phyloP scores from a whole-genome alignment of 2,888 invertebrate genomes.

The Ganaspis brasiliensis region DNA sequence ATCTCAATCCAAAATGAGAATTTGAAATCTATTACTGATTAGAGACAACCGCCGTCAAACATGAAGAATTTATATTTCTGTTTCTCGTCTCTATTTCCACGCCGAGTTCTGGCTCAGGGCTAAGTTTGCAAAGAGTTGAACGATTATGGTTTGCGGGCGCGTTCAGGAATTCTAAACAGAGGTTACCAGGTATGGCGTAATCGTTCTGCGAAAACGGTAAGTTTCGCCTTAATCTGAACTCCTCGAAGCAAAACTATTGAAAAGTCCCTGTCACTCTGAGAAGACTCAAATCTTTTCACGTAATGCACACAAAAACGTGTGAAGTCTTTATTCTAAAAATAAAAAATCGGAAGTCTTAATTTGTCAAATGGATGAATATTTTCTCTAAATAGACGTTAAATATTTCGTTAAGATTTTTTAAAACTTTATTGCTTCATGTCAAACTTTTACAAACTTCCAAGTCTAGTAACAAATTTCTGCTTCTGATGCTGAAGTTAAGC shows the following conservation, averaged over 20 bases:
- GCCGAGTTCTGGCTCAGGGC: constrained; percentile 15
- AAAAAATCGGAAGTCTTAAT: too few species aligned
- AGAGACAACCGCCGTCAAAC: too few species aligned
- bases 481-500: too few species aligned
- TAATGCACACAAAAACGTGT: too few species aligned
- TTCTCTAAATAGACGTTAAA: too few species aligned
- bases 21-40: neutral
- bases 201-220: constrained; percentile 39
- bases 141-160: constrained; percentile 39
- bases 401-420: too few species aligned
- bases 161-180: constrained; percentile 39
- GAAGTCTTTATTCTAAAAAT: neutral
- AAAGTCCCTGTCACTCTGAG: constrained; percentile 11
- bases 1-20: too few species aligned
- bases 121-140: constrained; percentile 7
- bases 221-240: constrained; percentile 14
- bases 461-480: too few species aligned
- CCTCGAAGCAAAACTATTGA: constrained; percentile 18
- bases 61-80: neutral
- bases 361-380: too few species aligned
- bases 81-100: neutral
- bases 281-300: neutral
- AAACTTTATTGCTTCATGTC: too few species aligned
- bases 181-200: constrained; percentile 34
- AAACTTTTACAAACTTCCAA: too few species aligned